A percentile compares a stretch with the other conserved stretches of the same genome.
phyloP scores from a whole-genome alignment of 1,140 invertebrate species.

The Hycleus cichorii region DNA sequence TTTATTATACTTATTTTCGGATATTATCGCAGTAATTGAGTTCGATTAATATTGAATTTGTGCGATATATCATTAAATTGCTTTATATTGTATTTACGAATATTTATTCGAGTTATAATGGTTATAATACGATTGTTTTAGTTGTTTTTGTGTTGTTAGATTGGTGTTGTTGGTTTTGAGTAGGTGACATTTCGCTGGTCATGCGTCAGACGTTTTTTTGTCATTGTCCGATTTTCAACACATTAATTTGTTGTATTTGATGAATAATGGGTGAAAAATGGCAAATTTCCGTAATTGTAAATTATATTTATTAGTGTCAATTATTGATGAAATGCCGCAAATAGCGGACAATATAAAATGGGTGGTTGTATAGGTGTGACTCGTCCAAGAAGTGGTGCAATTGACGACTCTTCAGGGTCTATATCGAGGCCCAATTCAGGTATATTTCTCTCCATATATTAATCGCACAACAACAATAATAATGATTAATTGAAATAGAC shows the following conservation, averaged over 20 bases:
- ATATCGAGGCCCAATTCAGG: slow-evolving; percentile 69
- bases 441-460: slow-evolving; percentile 31
- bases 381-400: slow-evolving; percentile 66
- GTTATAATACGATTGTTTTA: no score
- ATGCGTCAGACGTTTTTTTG: neutral
- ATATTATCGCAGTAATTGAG: no score
- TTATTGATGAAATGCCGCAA: slow-evolving; percentile 26
- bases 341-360: slow-evolving; percentile 44
- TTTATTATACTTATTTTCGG: no score
- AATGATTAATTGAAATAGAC: neutral
- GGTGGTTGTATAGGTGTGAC: slow-evolving; percentile 78
- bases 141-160: no score
- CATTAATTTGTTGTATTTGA: neutral
- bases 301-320: slow-evolving; percentile 8
- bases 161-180: neutral
- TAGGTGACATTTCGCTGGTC: neutral
- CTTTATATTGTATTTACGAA: no score
- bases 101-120: no score
- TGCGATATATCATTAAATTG: no score
- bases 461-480: neutral
- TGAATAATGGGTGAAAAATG: slow-evolving; percentile 14
- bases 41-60: no score
- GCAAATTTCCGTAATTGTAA: slow-evolving; percentile 5
- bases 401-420: slow-evolving; percentile 67
- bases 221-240: slow-evolving; percentile 3